Evolutionary conservation across 2,888 invertebrate genomes (phyloP), one percentile per base, ranked within the genome.

Genomic region (Spisula solida): DNA sequence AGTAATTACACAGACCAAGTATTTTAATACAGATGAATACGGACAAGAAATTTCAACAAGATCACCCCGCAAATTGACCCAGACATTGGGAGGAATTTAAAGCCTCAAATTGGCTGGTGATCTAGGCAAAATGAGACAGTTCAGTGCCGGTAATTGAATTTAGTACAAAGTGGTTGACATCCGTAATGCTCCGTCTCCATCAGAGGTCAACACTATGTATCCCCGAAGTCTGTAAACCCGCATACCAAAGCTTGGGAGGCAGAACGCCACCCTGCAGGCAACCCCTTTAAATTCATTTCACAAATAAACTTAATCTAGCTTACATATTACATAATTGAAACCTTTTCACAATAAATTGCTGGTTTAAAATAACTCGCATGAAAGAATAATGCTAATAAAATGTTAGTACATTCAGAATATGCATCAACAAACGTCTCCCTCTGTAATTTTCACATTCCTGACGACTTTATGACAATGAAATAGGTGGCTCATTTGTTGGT

Each of bases 391-490:
- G 86, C 82, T 78, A 90, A 88, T 83, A 66, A 85, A 81, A 75
- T 75, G 81, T 84, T 84, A 41, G 66, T 85, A 55, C 81, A 86
- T 85, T 81, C 56, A 79, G 70, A 70, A 48, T 81, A 41, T 89
- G 91, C 89, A 91, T 89, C 87, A 91, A 89, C 88, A 87, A 87
- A 79, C 34, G 75, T 48, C 55, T 14, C 29, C 75, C 86, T 75
- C 91, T 91, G 81, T 91, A 87, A 91, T 91, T 91, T 91, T 20
- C 66, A 82, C 82, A 91, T 91, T 89, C 91, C 88, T 20, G 41
- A n/a, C 56, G 14, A 48, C 47, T 75, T 31, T 75, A 41, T 29
- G 82, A 82, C 87, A 87, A 82, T 83, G 82, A 75, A 78, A 34
- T 78, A 87, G 87, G 82, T 82, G 82, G 87, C 78, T 82, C 66